A percentile compares a stretch with the other conserved stretches of the same genome.
Evolutionary conservation across 2,797 vertebrate species (phyloP).

Genomic region (Myripristis jacobus): DNA sequence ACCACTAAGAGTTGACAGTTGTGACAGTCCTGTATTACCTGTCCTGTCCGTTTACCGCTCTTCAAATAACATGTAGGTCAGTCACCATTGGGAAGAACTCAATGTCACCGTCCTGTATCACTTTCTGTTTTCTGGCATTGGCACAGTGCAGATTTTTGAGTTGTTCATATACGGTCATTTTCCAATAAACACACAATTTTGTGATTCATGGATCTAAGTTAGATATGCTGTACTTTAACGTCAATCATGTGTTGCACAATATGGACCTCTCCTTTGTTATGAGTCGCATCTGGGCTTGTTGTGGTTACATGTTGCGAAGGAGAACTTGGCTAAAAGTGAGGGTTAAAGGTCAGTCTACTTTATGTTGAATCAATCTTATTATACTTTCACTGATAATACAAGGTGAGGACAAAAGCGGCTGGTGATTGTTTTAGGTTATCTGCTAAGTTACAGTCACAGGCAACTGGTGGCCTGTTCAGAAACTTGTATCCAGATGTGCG

Average conservation of each 20-base stretch:
- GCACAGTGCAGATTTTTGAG: slow-evolving; percentile 5
- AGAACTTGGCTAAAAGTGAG: slow-evolving; percentile 11
- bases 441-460: background rate
- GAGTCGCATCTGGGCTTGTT: slow-evolving; percentile 35
- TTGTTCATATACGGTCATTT: slow-evolving; percentile 13
- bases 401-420: slow-evolving; percentile 11
- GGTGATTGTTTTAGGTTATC: slow-evolving; percentile 3
- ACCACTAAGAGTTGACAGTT: background rate
- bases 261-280: slow-evolving; percentile 27
- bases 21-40: slow-evolving; percentile 47
- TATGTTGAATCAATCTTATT: slow-evolving; percentile 2
- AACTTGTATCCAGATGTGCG: slow-evolving; percentile 8
- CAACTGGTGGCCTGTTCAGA: slow-evolving; percentile 15
- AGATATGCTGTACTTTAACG: background rate
- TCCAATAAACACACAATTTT: slow-evolving; percentile 11
- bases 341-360: slow-evolving; percentile 47
- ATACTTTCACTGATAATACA: slow-evolving; percentile 10
- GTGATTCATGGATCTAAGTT: slow-evolving; percentile 2
- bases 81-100: slow-evolving; percentile 1
- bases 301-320: slow-evolving; percentile 31
- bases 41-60: background rate
- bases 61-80: slow-evolving; percentile 37
- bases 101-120: background rate
- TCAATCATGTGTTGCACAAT: slow-evolving; percentile 21
- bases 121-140: slow-evolving; percentile 3